A percentile compares a stretch with the other conserved stretches of the same genome.
These are phyloP conservation scores for Xestia c-nigrum DNA, from an alignment of 2,888 invertebrate genomes.

Conservation along the genomic window DNA sequence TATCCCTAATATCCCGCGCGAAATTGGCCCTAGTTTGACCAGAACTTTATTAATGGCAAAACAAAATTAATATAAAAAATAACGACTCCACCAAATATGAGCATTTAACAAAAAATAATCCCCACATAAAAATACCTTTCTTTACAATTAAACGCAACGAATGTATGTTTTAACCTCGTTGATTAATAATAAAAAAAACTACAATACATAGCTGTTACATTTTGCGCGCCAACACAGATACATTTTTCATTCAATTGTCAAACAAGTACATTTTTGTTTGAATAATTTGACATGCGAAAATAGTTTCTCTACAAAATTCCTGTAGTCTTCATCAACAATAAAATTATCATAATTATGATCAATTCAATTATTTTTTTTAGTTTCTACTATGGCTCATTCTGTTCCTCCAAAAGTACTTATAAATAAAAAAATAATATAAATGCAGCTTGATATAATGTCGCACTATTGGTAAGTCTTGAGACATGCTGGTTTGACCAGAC, in stretches of 20 bases:
- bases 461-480: neutral
- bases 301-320: neutral
- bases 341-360: neutral
- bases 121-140: conserved; percentile 17
- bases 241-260: neutral
- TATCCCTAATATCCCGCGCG: neutral
- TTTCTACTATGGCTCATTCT: conserved; percentile 16
- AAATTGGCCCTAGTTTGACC: neutral
- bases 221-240: conserved; percentile 9
- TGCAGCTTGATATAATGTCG: conserved; percentile 30
- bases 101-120: conserved; percentile 24
- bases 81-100: conserved; percentile 38
- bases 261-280: neutral
- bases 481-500: neutral
- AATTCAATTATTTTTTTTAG: conserved; percentile 1
- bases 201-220: neutral
- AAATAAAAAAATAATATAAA: conserved; percentile 2
- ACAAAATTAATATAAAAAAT: neutral
- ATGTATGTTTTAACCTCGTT: neutral
- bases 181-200: conserved; percentile 19
- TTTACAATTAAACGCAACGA: conserved; percentile 9
- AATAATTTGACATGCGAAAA: neutral
- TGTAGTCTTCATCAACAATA: neutral
- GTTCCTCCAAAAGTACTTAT: conserved; percentile 1
- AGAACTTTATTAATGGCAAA: neutral